A percentile compares a stretch with the other conserved stretches of the same genome.
Conservation (phyloP, 2,888 invertebrate genomes). For the Ellobium chinense region DNA sequence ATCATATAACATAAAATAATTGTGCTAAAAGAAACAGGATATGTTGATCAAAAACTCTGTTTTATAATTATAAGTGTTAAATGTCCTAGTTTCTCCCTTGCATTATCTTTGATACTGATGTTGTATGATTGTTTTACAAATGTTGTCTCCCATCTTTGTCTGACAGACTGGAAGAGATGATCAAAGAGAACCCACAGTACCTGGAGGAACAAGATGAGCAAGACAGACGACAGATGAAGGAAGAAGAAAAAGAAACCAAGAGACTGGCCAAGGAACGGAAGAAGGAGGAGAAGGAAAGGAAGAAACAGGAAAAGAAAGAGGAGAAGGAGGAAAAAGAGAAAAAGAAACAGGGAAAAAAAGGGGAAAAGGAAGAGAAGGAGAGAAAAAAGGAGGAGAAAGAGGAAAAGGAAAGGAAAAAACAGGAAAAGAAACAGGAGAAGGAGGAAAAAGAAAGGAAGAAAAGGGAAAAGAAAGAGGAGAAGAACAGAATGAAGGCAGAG, state of each 20-base stretch:
- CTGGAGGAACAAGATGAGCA: constrained; percentile 8
- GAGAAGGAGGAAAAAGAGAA: not conserved
- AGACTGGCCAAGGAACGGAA: constrained; percentile 1
- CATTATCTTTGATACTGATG: too few species aligned
- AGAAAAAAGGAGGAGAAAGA: not conserved
- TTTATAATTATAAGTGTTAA: too few species aligned
- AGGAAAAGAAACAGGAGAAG: not conserved
- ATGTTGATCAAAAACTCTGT: too few species aligned
- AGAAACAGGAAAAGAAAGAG: not conserved
- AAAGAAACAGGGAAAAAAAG: not conserved
- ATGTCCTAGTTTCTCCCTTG: too few species aligned
- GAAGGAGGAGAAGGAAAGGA: constrained; percentile 8
- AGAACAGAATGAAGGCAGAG: not conserved
- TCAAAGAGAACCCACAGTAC: not conserved
- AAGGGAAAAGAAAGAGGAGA: not conserved
- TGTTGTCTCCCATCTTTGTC: too few species aligned
- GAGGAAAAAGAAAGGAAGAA: not conserved
- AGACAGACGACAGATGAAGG: not conserved
- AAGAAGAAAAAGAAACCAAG: not conserved
- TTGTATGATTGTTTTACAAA: too few species aligned
- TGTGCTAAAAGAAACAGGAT: too few species aligned
- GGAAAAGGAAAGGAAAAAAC: not conserved
- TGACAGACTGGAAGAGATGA: constrained; percentile 1
- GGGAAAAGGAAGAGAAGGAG: not conserved
- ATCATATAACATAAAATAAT: too few species aligned